Evolutionary conservation across 2,888 invertebrate genomes (phyloP).

Genomic region (Cryptocheilus praepositus): DNA sequence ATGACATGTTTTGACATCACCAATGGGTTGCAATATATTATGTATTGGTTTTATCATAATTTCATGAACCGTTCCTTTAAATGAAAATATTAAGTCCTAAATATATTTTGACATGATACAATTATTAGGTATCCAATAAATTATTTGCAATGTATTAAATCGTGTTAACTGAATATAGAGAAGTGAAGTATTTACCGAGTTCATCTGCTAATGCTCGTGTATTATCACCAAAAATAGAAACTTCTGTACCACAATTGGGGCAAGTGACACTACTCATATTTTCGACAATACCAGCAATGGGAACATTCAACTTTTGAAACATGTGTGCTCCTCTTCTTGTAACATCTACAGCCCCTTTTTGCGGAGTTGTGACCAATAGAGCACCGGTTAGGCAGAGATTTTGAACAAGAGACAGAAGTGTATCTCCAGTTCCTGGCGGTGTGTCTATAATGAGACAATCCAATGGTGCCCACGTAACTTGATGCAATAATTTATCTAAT

Average conservation of each 20-base stretch:
- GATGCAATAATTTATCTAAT: conserved; percentile 87
- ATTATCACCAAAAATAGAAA: conserved; percentile 84
- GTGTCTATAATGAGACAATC: conserved; percentile 95
- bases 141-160: conserved; percentile 2
- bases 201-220: conserved; percentile 80
- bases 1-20: no score
- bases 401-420: conserved; percentile 93
- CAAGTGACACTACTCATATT: conserved; percentile 92
- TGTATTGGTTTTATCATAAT: no score
- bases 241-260: conserved; percentile 83
- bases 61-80: no score
- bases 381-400: conserved; percentile 91
- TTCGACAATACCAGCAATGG: conserved; percentile 91
- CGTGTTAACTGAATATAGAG: conserved; percentile 12
- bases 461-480: conserved; percentile 91
- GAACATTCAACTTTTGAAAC: conserved; percentile 89
- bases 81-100: no score
- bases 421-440: conserved; percentile 98
- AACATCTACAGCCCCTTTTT: conserved; percentile 90
- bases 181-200: conserved; percentile 75
- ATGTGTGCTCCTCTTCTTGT: conserved; percentile 90
- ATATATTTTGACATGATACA: conserved; percentile 11
- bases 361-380: conserved; percentile 94
- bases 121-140: not conserved
- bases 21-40: no score